Base-by-base conservation (phyloP, 2,888 invertebrate genomes). In the Bedellia somnulentella region DNA sequence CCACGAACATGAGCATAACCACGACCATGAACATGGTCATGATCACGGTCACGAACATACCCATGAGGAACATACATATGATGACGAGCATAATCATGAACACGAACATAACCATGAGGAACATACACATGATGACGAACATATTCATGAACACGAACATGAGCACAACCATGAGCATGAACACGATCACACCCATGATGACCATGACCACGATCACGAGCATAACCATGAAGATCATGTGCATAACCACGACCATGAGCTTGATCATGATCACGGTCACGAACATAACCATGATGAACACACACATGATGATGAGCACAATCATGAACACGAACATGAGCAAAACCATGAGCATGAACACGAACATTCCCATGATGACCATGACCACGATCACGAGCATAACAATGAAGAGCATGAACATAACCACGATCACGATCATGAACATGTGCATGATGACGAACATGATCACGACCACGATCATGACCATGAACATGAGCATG, bases 401-500 rank as follows among this genome's bases (percentile, higher is more conserved):
- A 21, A 25, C 2, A 33, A 21, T 11, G 10, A 29, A 13, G 25
- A 16, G 9, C 21, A 29, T 12, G 33, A 33, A 12, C n/a, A 29
- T 16, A 26, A 29, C 5, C 16, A 29, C 5, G 24, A 24, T 8
- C 24, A 28, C 14, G 25, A 29, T 5, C 23, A 25, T 13, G 32
- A 33, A 5, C 15, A 25, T 6, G 30, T 27, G 18, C 33, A 35
- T 9, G 24, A 29, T 3, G 15, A 37, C 14, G 34, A 36, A n/a
- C 24, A 32, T 15, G 16, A 18, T 24, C 28, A 23, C 13, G 24
- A 23, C 11, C 17, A 29, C 10, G 30, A 29, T 6, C 30, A 17
- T 17, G 29, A 32, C 21, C 11, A 36, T 15, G 34, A 22, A 10
- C 39, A 28, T 13, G 23, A 26, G 6, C 31, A 21, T 30, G 35